These are phyloP conservation scores for Cerastoderma edule DNA, from an alignment of 2,888 invertebrate genomes.

Conservation along the genomic window DNA sequence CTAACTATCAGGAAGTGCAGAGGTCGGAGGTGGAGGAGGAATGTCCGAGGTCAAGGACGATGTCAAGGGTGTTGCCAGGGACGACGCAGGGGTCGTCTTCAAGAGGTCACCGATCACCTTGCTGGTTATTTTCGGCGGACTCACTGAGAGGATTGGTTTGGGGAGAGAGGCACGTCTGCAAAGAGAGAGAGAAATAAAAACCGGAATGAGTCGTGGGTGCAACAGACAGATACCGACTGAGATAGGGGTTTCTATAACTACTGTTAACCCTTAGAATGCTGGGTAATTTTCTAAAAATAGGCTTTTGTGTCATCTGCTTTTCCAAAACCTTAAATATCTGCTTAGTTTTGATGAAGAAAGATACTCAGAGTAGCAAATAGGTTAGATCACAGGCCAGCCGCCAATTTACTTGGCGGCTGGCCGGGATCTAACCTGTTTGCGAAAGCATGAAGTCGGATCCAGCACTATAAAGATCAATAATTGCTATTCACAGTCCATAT, in stretches of 20 bases:
- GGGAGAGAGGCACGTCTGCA: constrained; percentile 66
- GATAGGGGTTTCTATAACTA: not conserved
- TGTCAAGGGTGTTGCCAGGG: constrained; percentile 29
- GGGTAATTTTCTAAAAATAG: too few relatives aligned
- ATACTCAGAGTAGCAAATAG: too few relatives aligned
- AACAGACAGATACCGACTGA: not conserved
- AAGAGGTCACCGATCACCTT: constrained; percentile 71
- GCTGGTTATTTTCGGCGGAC: constrained; percentile 74
- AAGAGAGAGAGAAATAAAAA: constrained; percentile 41
- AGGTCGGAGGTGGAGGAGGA: constrained; percentile 46
- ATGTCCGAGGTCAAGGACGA: constrained; percentile 35
- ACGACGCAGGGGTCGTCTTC: constrained; percentile 57
- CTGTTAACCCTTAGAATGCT: too few relatives aligned
- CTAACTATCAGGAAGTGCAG: constrained; percentile 61
- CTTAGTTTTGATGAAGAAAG: too few relatives aligned
- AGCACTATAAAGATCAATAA: too few relatives aligned
- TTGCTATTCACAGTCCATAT: too few relatives aligned
- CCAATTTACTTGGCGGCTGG: too few relatives aligned
- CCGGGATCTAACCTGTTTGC: not conserved
- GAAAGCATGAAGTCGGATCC: too few relatives aligned
- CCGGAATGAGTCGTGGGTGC: constrained; percentile 1
- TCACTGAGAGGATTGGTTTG: constrained; percentile 70
- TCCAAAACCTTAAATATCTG: too few relatives aligned
- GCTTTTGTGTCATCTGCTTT: too few relatives aligned
- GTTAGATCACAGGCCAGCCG: too few relatives aligned